These are phyloP conservation scores for Nanorana parkeri DNA, from an alignment of 2,113 vertebrate genomes.

Conservation along the genomic window DNA sequence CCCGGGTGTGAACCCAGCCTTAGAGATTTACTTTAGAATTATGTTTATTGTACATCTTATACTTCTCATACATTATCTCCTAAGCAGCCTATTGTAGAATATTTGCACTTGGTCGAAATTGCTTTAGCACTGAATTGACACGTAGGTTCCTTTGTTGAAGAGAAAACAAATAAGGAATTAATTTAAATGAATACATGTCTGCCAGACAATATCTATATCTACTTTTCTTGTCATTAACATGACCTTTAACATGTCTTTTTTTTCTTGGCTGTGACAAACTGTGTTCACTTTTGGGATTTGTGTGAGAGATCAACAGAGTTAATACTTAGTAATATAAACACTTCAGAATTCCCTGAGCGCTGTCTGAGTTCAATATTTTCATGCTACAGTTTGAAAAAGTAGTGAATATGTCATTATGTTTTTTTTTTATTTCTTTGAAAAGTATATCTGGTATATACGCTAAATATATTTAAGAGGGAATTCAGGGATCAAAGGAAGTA, in stretches of 20 bases:
- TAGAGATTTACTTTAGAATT: no score
- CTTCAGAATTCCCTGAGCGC: not conserved
- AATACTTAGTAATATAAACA: slow-evolving; percentile 8
- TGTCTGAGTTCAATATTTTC: not conserved
- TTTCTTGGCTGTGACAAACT: slow-evolving; percentile 7
- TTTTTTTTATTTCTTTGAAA: no score
- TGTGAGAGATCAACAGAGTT: not conserved
- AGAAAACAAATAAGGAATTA: slow-evolving; percentile 5
- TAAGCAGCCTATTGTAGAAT: not conserved
- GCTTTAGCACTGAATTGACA: slow-evolving; percentile 1
- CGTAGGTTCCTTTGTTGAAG: not conserved
- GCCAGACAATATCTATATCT: not conserved
- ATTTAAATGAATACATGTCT: slow-evolving; percentile 11
- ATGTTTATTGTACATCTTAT: no score
- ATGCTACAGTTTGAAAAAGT: no score
- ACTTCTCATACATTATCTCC: no score
- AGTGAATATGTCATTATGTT: no score
- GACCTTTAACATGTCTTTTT: not conserved
- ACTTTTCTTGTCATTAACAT: slow-evolving; percentile 7
- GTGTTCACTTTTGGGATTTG: slow-evolving; percentile 29
- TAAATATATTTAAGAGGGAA: no score
- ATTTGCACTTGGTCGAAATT: not conserved
- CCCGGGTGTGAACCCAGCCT: no score
- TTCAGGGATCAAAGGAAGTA: no score
- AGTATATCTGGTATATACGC: no score